Base-by-base conservation (phyloP, 92 coral and sea anemone genomes). In the Bergia sp. region DNA sequence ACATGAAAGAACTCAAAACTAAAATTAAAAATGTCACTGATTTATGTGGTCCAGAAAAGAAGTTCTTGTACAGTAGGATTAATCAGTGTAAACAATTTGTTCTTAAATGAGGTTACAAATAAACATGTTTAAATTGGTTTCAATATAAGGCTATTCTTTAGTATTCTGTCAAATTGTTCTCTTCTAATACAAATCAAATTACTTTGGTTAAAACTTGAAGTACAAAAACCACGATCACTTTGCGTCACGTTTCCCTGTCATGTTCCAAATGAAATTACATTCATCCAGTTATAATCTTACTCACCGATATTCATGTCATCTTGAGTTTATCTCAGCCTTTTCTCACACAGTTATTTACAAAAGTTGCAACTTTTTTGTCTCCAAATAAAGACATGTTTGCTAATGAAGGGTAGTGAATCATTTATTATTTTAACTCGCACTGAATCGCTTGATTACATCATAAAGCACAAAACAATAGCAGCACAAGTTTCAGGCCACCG, bases 401-500 rank as follows among this genome's bases (percentile, higher is more conserved):
- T n/a, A 58, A 57, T 37, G 85, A 40, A 80, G 64, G 49, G 69
- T 37, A 37, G 85, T 80, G 49, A 80, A 80, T 36, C 64, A 80
- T 80, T 80, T 57, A 80, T 80, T 57, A 80, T 42, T 80, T 55
- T 29, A 80, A 55, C 41, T 80, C 13, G 39, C 6, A 12, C 43
- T 37, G 72, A 80, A 29, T 80, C 49, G 44, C 72, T 80, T 80
- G 45, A 80, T 80, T 80, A 80, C 71, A 80, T 80, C 73, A 80
- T 80, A 0, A 15, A 80, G 40, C 69, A 16, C 43, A 37, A 36
- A 80, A 80, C 85, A 80, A 80, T 80, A 80, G 85, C 50, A 36
- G 16, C 85, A 80, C 85, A 80, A 80, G 85, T 9, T 80, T 41
- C 49, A 39, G 85, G 37, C 67, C 85, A 57, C 85, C 85, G 73